Conservation (phyloP, 35 echinoderm and acorn worm species). For the Apostichopus japonicus region DNA sequence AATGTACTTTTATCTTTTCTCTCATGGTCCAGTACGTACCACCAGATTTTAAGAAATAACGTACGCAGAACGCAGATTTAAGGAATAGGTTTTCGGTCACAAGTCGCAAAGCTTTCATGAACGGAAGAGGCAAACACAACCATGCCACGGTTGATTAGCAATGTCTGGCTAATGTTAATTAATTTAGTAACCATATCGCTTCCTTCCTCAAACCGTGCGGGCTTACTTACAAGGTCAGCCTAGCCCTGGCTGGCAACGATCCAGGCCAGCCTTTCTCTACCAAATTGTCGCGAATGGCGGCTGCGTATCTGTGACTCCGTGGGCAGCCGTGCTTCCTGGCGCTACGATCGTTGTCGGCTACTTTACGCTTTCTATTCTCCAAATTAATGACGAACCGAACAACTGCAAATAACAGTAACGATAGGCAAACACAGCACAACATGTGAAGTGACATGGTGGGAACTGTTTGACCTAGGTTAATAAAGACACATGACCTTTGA, state of each 20-base stretch:
- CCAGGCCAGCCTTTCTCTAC: background rate
- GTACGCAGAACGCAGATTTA: too few relatives aligned
- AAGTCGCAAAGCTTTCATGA: too few relatives aligned
- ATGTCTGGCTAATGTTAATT: background rate
- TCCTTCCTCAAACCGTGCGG: slow-evolving; percentile 23
- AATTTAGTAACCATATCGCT: background rate
- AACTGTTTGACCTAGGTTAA: background rate
- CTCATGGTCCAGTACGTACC: too few relatives aligned
- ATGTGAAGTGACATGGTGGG: background rate
- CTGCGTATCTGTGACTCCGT: background rate
- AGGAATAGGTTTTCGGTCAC: too few relatives aligned
- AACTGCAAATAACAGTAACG: background rate
- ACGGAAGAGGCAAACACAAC: background rate
- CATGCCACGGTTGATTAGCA: background rate
- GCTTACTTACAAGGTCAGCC: slow-evolving; percentile 16
- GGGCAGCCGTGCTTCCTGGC: background rate
- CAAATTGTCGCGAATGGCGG: background rate
- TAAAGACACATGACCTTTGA: background rate
- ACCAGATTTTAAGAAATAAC: too few relatives aligned
- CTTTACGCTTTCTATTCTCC: background rate
- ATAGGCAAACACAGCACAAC: background rate
- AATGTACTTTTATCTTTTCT: too few relatives aligned
- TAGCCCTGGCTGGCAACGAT: background rate
- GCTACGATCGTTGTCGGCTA: background rate
- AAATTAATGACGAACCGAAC: background rate